These are phyloP conservation scores for Perithous albicinctus DNA, from an alignment of 2,888 invertebrate genomes.

Conservation along the genomic window DNA sequence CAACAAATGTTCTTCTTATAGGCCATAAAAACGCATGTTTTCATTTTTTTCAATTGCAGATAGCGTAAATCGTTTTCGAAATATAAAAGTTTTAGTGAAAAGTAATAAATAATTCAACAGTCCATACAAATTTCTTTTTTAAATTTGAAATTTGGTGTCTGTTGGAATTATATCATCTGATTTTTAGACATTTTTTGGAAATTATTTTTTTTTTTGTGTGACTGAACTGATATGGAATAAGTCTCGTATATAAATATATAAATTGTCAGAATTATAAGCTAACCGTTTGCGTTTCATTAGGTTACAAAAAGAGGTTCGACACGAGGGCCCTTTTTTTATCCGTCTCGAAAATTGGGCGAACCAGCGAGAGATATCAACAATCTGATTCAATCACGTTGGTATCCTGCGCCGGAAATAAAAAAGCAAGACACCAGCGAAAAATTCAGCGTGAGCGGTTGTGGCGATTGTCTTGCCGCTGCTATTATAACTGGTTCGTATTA, in stretches of 20 bases:
- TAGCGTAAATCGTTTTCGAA: too few species aligned
- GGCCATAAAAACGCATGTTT: too few species aligned
- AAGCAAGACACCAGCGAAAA: constrained; percentile 62
- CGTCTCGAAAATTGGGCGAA: neutral
- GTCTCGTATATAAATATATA: neutral
- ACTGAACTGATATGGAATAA: too few species aligned
- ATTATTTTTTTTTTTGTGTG: too few species aligned
- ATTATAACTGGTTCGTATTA: constrained; percentile 80
- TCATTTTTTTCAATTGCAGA: too few species aligned
- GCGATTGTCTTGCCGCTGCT: constrained; percentile 82
- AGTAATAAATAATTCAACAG: too few species aligned
- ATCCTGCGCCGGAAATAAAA: constrained; percentile 70
- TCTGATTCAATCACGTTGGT: constrained; percentile 75
- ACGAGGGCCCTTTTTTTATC: constrained; percentile 47
- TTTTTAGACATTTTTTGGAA: too few species aligned
- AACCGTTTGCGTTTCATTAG: constrained; percentile 32
- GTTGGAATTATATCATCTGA: too few species aligned
- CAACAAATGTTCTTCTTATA: too few species aligned
- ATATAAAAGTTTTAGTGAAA: too few species aligned
- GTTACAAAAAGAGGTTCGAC: constrained; percentile 55
- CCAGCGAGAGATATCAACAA: neutral
- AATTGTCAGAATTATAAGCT: neutral
- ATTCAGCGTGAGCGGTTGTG: constrained; percentile 81
- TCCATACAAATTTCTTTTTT: too few species aligned
- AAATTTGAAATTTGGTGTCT: too few species aligned